Evolutionary conservation across 2,113 vertebrate species (phyloP).

Genomic region (Pterocles burchelli): DNA sequence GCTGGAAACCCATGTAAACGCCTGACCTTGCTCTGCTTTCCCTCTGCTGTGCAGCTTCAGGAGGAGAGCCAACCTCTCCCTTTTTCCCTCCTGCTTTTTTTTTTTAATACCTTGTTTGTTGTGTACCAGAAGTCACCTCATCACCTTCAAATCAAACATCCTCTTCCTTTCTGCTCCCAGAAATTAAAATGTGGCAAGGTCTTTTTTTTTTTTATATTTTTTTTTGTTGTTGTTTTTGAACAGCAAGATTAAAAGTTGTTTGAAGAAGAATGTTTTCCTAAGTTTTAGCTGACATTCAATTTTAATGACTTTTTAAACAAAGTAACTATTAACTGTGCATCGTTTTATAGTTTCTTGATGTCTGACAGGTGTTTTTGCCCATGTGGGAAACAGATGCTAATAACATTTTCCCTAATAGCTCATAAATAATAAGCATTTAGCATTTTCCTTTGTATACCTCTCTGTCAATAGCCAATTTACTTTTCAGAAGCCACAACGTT

Average conservation of each 20-base stretch:
- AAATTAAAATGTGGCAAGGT: constrained; percentile 45
- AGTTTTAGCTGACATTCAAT: constrained; percentile 82
- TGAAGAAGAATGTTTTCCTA: constrained; percentile 77
- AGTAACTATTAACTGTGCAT: constrained; percentile 68
- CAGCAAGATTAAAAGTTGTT: constrained; percentile 70
- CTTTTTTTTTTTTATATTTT: neutral
- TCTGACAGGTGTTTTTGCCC: constrained; percentile 84
- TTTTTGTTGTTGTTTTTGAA: constrained; percentile 14
- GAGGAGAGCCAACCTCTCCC: neutral
- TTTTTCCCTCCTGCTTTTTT: neutral
- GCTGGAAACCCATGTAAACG: neutral
- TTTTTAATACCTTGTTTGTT: neutral
- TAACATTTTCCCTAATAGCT: constrained; percentile 77
- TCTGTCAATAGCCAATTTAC: constrained; percentile 80
- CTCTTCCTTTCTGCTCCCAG: constrained; percentile 20
- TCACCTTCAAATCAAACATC: neutral
- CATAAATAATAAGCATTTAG: constrained; percentile 80
- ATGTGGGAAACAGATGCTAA: constrained; percentile 82
- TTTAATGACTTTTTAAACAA: constrained; percentile 85
- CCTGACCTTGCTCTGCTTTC: constrained; percentile 40
- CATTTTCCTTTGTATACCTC: constrained; percentile 77
- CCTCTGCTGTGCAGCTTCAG: neutral
- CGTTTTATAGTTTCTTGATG: constrained; percentile 71
- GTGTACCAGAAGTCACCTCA: neutral
- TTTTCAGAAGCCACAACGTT: constrained; percentile 84